Percentiles rank a stretch among this genome's conserved stretches.
These are phyloP conservation scores for Aphis gossypii DNA, from an alignment of 1,140 invertebrate genomes.

Conservation along the genomic window DNA sequence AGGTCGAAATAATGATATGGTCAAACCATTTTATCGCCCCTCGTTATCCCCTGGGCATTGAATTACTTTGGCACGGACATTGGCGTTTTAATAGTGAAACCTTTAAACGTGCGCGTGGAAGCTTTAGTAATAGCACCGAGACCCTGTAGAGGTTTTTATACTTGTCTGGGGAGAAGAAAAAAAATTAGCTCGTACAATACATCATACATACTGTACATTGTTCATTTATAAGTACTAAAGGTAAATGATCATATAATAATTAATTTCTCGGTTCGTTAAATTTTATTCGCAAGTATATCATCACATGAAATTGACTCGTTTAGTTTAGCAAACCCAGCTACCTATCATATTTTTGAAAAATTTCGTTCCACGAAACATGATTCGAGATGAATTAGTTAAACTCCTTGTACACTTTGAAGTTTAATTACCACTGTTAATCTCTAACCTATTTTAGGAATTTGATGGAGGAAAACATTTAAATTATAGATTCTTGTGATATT, in stretches of 20 bases:
- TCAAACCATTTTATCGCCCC: not conserved
- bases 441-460: not conserved
- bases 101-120: conserved; percentile 4
- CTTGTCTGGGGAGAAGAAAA: not conserved
- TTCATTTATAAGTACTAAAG: not conserved
- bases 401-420: not conserved
- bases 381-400: not conserved
- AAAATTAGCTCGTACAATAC: not conserved
- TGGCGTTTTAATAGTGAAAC: conserved; percentile 33
- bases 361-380: not conserved
- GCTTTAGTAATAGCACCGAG: conserved; percentile 1
- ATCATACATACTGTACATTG: not conserved
- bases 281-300: not conserved
- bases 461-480: not conserved
- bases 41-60: not conserved
- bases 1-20: conserved; percentile 16
- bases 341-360: not conserved
- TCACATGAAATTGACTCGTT: not conserved
- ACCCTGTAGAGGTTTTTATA: conserved; percentile 23
- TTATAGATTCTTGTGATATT: not conserved
- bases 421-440: not conserved
- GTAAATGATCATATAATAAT: conserved; percentile 39
- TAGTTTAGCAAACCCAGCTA: not conserved
- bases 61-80: conserved; percentile 44
- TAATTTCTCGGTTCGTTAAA: not conserved